Evolutionary conservation across 2,113 vertebrate genomes (phyloP), one percentile per base, ranked within the genome.

Genomic region (Gallinago media): DNA sequence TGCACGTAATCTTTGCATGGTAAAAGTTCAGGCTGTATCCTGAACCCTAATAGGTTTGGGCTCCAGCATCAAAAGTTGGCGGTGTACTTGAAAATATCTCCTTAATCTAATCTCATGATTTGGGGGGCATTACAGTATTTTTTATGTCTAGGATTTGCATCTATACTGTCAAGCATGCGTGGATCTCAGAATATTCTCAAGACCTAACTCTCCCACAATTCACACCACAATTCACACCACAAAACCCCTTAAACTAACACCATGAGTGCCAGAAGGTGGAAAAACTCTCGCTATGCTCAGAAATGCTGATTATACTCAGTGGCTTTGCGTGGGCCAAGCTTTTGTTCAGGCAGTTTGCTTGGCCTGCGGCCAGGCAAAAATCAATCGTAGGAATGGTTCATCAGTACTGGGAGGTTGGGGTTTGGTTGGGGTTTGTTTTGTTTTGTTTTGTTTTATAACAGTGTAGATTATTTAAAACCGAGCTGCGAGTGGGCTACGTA

Each of bases 281-380:
- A 92, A 84, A 92, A 70, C 46, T 83, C 90, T 82, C 2, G 2
- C 50, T 70, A 6, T 46, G 13, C 67, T 63, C 38, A 94, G 79
- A 80, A 91, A 74, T 7, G 3, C 71, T 58, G 91, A 84, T 88
- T 77, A 59, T 62, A 84, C 72, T 74, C 83, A 23, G 72, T 74
- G 91, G 88, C 68, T 95, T 85, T 77, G 68, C 55, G 83, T 91
- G 75, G 88, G 94, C 88, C 82, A 83, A 88, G 63, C 72, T 94
- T 95, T 94, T 95, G 91, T 94, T 94, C 79, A 83, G 83, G 92
- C 94, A 90, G 68, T 47, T 46, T 92, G 59, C 71, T 67, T 92
- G 92, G 92, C 67, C 85, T 62, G n/a, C 59, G 29, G 58, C 59
- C 92, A 88, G 86, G 91, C 79, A 94, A 88, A 86, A 86, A 94